Evolutionary conservation across 2,113 vertebrate genomes (phyloP), one percentile per base, ranked within the genome.

Genomic region (Apistogramma diplotaenia): DNA sequence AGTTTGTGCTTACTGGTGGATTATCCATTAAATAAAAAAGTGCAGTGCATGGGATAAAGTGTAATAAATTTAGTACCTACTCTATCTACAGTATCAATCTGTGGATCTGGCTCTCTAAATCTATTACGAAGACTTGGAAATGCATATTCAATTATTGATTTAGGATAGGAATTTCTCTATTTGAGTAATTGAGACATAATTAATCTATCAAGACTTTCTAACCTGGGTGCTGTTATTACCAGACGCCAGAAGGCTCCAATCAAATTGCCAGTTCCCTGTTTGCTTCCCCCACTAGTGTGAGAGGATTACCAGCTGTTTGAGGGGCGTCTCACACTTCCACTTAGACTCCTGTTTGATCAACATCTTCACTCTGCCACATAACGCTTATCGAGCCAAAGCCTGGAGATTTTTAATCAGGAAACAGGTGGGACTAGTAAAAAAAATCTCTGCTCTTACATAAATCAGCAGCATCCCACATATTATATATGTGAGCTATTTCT

Each of bases 291-390:
- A 67, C 29, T 29, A 81, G 21, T 12, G 21, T 12, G 8, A n/a
- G 6, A 74, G 46, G 21, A 76, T 61, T 23, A 74, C 75, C 84
- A 86, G 85, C 89, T 90, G 85, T 80, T 76, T 10, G 15, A 60
- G 73, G 76, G 53, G 46, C 79, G 70, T 74, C 46, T 67, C 37
- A 29, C 40, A 29, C 40, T 18, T 70, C 53, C 49, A 76, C 78
- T 89, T 56, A 74, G 61, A 89, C 79, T 81, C 80, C 76, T 81
- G 75, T 89, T 89, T 82, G 43, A 75, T 18, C 29, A 2, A 53
- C 37, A 65, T 65, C 59, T 40, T 37, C 83, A n/a, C 25, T 78
- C 55, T 60, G n/a, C 29, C 8, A 6, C 25, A 65, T 31, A 77
- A 59, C 70, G 3, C 43, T 31, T 23, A 43, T 65, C 54, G 8